A percentile compares a stretch with the other conserved stretches of the same genome.
These are phyloP conservation scores for Pluvialis apricaria DNA, from an alignment of 2,113 vertebrate genomes.

Conservation along the genomic window DNA sequence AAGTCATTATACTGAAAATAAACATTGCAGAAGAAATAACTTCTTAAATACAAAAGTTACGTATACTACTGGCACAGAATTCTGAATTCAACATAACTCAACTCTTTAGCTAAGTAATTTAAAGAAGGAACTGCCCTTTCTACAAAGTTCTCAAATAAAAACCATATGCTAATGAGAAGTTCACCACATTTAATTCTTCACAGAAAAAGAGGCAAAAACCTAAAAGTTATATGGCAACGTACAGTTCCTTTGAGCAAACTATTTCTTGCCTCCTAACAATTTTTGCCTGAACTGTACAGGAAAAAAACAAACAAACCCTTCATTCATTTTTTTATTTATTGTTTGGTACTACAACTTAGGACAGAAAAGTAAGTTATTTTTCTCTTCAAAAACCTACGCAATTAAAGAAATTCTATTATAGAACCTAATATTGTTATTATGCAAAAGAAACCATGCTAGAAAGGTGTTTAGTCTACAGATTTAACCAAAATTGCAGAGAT, in stretches of 20 bases:
- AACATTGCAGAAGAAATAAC: background rate
- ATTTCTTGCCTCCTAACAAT: background rate
- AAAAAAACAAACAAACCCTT: background rate
- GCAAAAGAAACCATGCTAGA: background rate
- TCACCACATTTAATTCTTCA: background rate
- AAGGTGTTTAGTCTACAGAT: background rate
- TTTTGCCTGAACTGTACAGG: background rate
- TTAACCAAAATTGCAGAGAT: background rate
- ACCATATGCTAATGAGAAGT: background rate
- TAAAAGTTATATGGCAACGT: rapidly evolving
- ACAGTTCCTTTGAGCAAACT: background rate
- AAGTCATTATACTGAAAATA: background rate
- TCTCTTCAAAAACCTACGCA: background rate
- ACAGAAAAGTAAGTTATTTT: background rate
- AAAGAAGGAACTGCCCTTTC: background rate
- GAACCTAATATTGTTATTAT: no score
- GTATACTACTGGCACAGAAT: background rate
- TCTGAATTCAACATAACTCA: background rate
- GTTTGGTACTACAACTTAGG: background rate
- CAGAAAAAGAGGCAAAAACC: background rate
- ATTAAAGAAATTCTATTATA: background rate
- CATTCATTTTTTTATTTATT: background rate
- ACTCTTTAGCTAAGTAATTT: background rate
- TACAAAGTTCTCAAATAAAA: background rate
- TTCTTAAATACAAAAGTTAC: background rate